Conservation (phyloP, 2,113 vertebrate genomes). For the Cavia aperea region DNA sequence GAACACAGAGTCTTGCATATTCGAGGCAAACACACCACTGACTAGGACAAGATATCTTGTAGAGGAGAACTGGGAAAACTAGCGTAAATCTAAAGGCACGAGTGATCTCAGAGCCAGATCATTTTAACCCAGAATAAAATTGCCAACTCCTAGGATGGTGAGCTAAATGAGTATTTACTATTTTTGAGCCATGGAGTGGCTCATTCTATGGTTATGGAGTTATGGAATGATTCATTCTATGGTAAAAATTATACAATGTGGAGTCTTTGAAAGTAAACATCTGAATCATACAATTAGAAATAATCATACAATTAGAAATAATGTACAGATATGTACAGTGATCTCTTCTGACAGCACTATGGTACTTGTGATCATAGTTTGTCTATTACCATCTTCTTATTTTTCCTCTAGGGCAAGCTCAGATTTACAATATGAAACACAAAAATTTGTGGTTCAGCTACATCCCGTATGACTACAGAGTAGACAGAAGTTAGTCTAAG, state of each 20-base stretch:
- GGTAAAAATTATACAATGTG: background rate
- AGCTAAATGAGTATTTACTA: background rate
- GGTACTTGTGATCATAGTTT: background rate
- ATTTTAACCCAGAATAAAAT: background rate
- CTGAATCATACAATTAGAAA: background rate
- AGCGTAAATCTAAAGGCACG: background rate
- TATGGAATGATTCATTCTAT: background rate
- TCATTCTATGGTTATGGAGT: background rate
- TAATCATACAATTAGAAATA: background rate
- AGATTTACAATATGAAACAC: background rate
- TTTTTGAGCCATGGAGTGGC: background rate
- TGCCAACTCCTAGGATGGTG: background rate
- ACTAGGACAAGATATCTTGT: background rate
- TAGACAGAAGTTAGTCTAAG: background rate
- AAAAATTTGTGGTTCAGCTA: background rate
- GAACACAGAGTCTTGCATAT: background rate
- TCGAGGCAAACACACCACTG: background rate
- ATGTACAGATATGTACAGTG: background rate
- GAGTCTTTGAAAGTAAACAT: background rate
- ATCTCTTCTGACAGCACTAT: background rate
- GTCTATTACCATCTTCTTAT: background rate
- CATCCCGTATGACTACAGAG: background rate
- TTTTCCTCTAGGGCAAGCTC: background rate
- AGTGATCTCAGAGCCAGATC: background rate
- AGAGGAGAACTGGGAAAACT: background rate